Evolutionary conservation across 2,113 vertebrate species (phyloP).

Genomic region (Anhinga rufa): DNA sequence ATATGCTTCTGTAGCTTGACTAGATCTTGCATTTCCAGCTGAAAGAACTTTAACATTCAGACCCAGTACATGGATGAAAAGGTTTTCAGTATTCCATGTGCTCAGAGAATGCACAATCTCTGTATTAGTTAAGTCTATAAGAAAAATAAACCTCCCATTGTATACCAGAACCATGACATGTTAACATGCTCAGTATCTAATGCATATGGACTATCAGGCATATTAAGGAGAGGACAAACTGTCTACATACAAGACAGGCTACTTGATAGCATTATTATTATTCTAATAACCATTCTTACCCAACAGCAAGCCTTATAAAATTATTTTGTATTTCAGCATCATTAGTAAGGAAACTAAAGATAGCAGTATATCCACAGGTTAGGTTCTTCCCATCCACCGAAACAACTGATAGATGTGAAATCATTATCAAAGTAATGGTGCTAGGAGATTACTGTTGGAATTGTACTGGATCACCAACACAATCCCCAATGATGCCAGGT

Average conservation of each 20-base stretch:
- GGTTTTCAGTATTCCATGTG: slow-evolving; percentile 12
- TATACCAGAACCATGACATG: not conserved
- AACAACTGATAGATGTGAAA: not conserved
- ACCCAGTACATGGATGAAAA: slow-evolving; percentile 9
- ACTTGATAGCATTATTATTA: not conserved
- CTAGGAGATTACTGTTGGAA: not conserved
- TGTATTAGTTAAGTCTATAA: not conserved
- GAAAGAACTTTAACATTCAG: slow-evolving; percentile 15
- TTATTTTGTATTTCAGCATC: not conserved
- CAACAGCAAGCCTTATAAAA: not conserved
- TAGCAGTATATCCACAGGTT: not conserved
- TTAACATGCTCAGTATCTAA: not conserved
- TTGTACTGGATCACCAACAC: not conserved
- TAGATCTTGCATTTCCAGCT: slow-evolving; percentile 26
- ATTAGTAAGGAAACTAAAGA: not conserved
- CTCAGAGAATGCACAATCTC: not conserved
- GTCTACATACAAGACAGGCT: not conserved
- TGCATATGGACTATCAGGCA: not conserved
- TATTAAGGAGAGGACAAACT: not conserved
- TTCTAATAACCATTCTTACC: not conserved
- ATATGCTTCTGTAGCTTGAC: not conserved
- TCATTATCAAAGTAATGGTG: not conserved
- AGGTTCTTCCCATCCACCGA: not conserved
- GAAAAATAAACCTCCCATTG: not conserved
- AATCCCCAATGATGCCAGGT: not conserved